A percentile compares a stretch with the other conserved stretches of the same genome.
These are phyloP conservation scores for Mythimna pallens DNA, from an alignment of 2,888 invertebrate species.

Conservation along the genomic window DNA sequence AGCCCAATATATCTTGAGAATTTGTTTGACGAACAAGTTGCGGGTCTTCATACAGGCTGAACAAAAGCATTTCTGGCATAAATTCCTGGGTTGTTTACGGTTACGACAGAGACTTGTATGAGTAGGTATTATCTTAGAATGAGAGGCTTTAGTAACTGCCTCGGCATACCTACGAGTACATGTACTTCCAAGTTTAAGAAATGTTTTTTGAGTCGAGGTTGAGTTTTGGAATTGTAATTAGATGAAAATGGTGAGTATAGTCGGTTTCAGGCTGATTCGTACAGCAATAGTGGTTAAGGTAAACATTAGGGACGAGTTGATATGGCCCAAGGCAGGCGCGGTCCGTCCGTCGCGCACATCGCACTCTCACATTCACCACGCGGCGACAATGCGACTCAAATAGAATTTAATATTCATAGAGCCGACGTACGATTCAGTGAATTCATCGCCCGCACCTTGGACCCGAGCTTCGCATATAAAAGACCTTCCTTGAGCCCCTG, in stretches of 20 bases:
- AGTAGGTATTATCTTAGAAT: slow-evolving; percentile 76
- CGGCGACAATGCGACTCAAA: slow-evolving; percentile 87
- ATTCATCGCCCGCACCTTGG: slow-evolving; percentile 89
- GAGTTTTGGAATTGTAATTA: background rate
- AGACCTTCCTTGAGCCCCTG: slow-evolving; percentile 85
- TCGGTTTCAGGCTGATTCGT: slow-evolving; percentile 19
- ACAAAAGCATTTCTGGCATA: slow-evolving; percentile 84
- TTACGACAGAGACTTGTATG: slow-evolving; percentile 82
- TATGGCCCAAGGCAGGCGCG: slow-evolving; percentile 58
- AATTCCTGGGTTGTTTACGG: slow-evolving; percentile 84
- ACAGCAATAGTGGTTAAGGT: slow-evolving; percentile 29
- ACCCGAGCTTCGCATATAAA: slow-evolving; percentile 88
- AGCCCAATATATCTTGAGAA: slow-evolving; percentile 86
- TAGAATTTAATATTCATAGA: slow-evolving; percentile 90
- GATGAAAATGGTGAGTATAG: slow-evolving; percentile 5
- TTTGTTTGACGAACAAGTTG: slow-evolving; percentile 87
- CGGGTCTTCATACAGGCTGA: slow-evolving; percentile 76
- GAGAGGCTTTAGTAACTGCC: slow-evolving; percentile 73
- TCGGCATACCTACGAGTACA: slow-evolving; percentile 68
- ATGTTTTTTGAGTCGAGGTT: slow-evolving; percentile 10
- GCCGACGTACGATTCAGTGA: slow-evolving; percentile 89
- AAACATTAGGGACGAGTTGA: slow-evolving; percentile 64
- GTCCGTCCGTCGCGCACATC: slow-evolving; percentile 61
- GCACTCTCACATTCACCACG: slow-evolving; percentile 83
- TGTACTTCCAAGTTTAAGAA: slow-evolving; percentile 63